Conservation (phyloP, 2,797 vertebrate genomes). For the Tiaroga cobitis region DNA sequence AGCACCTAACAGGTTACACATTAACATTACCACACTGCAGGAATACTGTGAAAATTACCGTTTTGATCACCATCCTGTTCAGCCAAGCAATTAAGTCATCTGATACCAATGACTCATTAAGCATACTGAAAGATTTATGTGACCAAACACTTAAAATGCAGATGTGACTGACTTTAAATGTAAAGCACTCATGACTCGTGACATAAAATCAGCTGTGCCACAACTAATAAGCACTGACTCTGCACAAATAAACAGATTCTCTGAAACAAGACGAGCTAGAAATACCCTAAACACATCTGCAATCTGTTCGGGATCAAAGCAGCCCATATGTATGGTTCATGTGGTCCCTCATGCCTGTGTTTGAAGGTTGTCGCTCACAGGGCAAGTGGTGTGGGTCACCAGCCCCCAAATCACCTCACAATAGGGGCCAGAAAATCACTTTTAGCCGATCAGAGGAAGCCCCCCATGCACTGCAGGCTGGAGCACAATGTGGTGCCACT, state of each 20-base stretch:
- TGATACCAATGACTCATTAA: conserved; percentile 55
- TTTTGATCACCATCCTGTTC: conserved; percentile 45
- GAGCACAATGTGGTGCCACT: conserved; percentile 39
- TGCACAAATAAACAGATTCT: not conserved
- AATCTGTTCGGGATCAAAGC: conserved; percentile 22
- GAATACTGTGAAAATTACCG: conserved; percentile 34
- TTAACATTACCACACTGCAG: conserved; percentile 54
- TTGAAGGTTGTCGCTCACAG: conserved; percentile 34
- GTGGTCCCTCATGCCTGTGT: conserved; percentile 19
- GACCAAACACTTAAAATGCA: not conserved
- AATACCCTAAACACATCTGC: conserved; percentile 9
- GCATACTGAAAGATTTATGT: conserved; percentile 18
- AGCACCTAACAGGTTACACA: conserved; percentile 66
- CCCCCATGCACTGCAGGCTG: conserved; percentile 35
- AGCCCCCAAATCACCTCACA: conserved; percentile 42
- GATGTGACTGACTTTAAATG: not conserved
- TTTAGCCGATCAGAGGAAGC: conserved; percentile 53
- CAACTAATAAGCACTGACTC: not conserved
- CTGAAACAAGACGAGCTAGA: not conserved
- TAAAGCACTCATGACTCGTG: conserved; percentile 18
- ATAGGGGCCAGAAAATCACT: conserved; percentile 53
- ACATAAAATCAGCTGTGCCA: conserved; percentile 9
- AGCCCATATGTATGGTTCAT: conserved; percentile 3
- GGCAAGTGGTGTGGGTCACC: conserved; percentile 27
- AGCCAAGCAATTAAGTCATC: conserved; percentile 53